phyloP scores from a whole-genome alignment of 64 coral and sea anemone species.

The Porites australiensis region DNA sequence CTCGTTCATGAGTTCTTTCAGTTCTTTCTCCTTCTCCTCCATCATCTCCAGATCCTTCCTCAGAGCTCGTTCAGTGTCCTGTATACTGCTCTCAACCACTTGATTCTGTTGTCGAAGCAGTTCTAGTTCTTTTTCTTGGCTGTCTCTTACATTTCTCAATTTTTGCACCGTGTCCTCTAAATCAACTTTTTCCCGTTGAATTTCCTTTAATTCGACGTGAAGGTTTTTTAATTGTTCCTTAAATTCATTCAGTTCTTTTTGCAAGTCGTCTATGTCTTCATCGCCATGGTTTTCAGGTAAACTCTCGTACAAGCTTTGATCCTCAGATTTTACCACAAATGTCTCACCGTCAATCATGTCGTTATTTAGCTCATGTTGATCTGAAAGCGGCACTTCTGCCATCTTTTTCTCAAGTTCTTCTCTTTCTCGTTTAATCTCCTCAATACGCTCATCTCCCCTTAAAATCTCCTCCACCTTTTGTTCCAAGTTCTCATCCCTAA shows the following conservation, averaged over 20 bases:
- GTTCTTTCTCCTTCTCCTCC: conserved; percentile 59
- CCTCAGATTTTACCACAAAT: background rate
- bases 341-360: background rate
- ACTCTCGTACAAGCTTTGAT: background rate
- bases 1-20: conserved; percentile 60
- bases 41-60: conserved; percentile 42
- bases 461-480: conserved; percentile 20
- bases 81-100: conserved; percentile 46
- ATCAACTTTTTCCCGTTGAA: conserved; percentile 55
- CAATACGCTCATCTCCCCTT: conserved; percentile 19
- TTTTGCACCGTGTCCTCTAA: conserved; percentile 32
- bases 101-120: conserved; percentile 52
- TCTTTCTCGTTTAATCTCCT: conserved; percentile 27
- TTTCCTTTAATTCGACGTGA: conserved; percentile 43
- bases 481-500: conserved; percentile 8
- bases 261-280: conserved; percentile 34
- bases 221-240: conserved; percentile 47
- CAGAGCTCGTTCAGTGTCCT: conserved; percentile 26
- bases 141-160: conserved; percentile 23
- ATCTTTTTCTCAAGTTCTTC: conserved; percentile 15
- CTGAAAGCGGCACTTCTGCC: conserved; percentile 10
- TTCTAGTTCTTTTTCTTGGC: conserved; percentile 65
- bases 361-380: background rate
- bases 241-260: conserved; percentile 50
- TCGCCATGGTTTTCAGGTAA: background rate